Evolutionary conservation across 2,113 vertebrate species (phyloP).

Genomic region (Bucco capensis): DNA sequence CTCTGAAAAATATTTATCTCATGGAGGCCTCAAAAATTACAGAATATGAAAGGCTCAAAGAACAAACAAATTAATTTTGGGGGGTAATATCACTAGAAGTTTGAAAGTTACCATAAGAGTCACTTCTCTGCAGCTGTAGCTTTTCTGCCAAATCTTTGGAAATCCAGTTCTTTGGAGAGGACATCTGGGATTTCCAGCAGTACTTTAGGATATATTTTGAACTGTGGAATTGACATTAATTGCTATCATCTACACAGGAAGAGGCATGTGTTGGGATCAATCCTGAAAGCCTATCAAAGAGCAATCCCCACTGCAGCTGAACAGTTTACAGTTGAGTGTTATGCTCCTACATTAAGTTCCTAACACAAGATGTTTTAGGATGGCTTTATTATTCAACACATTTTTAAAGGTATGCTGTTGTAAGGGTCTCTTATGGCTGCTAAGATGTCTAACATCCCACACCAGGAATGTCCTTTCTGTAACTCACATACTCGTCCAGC

Average conservation of each 20-base stretch:
- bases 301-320: background rate
- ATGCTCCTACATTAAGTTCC: background rate
- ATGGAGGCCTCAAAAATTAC: background rate
- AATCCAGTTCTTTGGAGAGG: background rate
- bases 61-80: background rate
- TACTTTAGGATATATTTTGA: background rate
- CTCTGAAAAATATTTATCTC: background rate
- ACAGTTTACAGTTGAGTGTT: background rate
- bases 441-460: background rate
- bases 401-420: background rate
- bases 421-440: background rate
- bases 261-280: background rate
- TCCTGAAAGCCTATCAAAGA: background rate
- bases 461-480: background rate
- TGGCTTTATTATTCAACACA: background rate
- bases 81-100: background rate
- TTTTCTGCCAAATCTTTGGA: background rate
- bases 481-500: background rate
- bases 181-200: constrained; percentile 25
- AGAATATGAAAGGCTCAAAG: background rate
- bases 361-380: background rate
- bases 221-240: constrained; percentile 36
- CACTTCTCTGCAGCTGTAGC: background rate
- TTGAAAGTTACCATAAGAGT: background rate
- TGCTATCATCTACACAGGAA: constrained; percentile 26